A percentile compares a stretch with the other conserved stretches of the same genome.
These are phyloP conservation scores for Eupelmus urozonus DNA, from an alignment of 2,888 invertebrate genomes.

Conservation along the genomic window DNA sequence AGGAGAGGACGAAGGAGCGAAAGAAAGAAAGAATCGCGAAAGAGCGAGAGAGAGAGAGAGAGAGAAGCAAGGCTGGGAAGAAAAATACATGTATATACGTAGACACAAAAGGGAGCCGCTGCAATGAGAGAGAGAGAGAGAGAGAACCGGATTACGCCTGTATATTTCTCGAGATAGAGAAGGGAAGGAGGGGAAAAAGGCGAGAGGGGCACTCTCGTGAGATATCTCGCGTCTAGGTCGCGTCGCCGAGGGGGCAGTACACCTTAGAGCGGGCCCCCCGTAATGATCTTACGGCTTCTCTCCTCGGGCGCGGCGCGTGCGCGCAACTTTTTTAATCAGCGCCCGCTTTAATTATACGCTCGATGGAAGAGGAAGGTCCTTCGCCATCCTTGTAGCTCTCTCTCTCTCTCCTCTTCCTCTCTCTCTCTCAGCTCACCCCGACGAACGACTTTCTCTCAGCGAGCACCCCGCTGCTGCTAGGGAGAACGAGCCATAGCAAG, in stretches of 20 bases:
- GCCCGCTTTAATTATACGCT: slow-evolving; percentile 76
- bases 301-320: too few relatives aligned
- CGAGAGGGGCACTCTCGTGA: slow-evolving; percentile 45
- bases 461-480: slow-evolving; percentile 49
- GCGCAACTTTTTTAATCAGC: slow-evolving; percentile 77
- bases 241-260: slow-evolving; percentile 45
- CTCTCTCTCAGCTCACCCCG: slow-evolving; percentile 59
- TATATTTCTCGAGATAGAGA: slow-evolving; percentile 60
- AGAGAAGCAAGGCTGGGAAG: slow-evolving; percentile 1
- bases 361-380: slow-evolving; percentile 73
- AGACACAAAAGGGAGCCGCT: slow-evolving; percentile 19
- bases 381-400: too few relatives aligned
- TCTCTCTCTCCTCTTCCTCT: too few relatives aligned
- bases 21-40: slow-evolving; percentile 15
- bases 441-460: too few relatives aligned
- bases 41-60: slow-evolving; percentile 14
- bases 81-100: background rate
- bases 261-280: slow-evolving; percentile 58
- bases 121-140: slow-evolving; percentile 38
- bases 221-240: slow-evolving; percentile 27
- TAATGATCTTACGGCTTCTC: slow-evolving; percentile 76
- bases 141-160: slow-evolving; percentile 59
- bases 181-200: slow-evolving; percentile 58
- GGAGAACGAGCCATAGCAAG: background rate
- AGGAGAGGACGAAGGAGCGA: slow-evolving; percentile 9